Conservation (phyloP, 2,113 vertebrate genomes). For the Tyrannus savana region DNA sequence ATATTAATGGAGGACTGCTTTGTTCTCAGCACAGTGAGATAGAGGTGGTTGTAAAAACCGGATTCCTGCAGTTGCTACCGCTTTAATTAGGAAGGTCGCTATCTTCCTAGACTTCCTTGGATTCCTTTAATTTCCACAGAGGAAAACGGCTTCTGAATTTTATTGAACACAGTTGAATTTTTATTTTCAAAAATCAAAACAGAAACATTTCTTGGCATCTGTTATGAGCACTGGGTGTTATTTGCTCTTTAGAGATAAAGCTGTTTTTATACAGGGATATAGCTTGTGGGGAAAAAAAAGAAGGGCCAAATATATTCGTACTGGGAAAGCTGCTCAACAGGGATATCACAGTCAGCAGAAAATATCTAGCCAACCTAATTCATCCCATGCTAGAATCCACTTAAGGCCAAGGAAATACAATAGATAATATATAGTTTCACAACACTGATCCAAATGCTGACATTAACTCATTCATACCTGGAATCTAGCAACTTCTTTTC, state of each 20-base stretch:
- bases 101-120: slow-evolving; percentile 85
- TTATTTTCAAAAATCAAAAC: slow-evolving; percentile 86
- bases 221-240: slow-evolving; percentile 85
- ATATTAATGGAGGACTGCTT: slow-evolving; percentile 93
- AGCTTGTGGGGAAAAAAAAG: slow-evolving; percentile 71
- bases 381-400: slow-evolving; percentile 53
- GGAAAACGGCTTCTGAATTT: slow-evolving; percentile 84
- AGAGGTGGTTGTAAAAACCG: slow-evolving; percentile 81
- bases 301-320: slow-evolving; percentile 75
- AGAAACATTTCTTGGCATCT: slow-evolving; percentile 85
- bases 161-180: slow-evolving; percentile 87
- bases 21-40: slow-evolving; percentile 87
- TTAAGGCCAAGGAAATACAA: slow-evolving; percentile 68
- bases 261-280: slow-evolving; percentile 77
- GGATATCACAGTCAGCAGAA: slow-evolving; percentile 77
- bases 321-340: slow-evolving; percentile 75
- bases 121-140: slow-evolving; percentile 91
- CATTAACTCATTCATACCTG: slow-evolving; percentile 68
- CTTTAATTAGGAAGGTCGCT: slow-evolving; percentile 93
- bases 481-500: not conserved
- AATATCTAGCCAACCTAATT: slow-evolving; percentile 65
- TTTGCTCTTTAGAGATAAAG: slow-evolving; percentile 87
- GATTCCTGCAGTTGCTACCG: slow-evolving; percentile 85
- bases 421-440: slow-evolving; percentile 57
- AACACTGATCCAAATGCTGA: slow-evolving; percentile 25